Evolutionary conservation across 1,140 invertebrate species (phyloP).

Genomic region (Drosophila lacertosa): DNA sequence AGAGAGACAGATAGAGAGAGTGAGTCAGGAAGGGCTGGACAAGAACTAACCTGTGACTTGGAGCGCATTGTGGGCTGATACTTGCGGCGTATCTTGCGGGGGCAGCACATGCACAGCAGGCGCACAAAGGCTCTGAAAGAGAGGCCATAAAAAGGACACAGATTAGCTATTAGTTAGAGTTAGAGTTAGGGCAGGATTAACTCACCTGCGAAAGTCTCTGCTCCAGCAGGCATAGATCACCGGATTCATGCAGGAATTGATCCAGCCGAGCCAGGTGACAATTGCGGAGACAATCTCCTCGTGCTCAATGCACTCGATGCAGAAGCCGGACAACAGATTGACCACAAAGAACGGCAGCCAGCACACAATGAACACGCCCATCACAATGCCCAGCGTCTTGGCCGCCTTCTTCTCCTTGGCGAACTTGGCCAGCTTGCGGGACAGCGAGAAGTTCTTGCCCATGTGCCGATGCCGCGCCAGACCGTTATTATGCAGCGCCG

Average conservation of each 20-base stretch:
- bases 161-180: not conserved
- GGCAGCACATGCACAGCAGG: slow-evolving; percentile 92
- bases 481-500: slow-evolving; percentile 90
- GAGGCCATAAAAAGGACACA: slow-evolving; percentile 68
- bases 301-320: slow-evolving; percentile 93
- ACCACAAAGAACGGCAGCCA: slow-evolving; percentile 99
- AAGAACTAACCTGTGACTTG: slow-evolving; percentile 89
- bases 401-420: slow-evolving; percentile 98
- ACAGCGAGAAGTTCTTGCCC: slow-evolving; percentile 94
- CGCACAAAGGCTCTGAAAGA: slow-evolving; percentile 90
- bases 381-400: slow-evolving; percentile 96
- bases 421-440: slow-evolving; percentile 95
- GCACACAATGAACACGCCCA: slow-evolving; percentile 99
- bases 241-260: slow-evolving; percentile 99
- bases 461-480: slow-evolving; percentile 85
- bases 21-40: slow-evolving; percentile 26
- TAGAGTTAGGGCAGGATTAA: not conserved
- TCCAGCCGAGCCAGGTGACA: slow-evolving; percentile 99
- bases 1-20: not conserved
- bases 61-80: slow-evolving; percentile 92
- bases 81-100: slow-evolving; percentile 89
- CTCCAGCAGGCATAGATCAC: slow-evolving; percentile 99
- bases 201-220: slow-evolving; percentile 95
- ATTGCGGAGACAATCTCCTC: slow-evolving; percentile 96
- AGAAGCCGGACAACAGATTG: slow-evolving; percentile 96